Evolutionary conservation across 2,888 invertebrate species (phyloP).

Genomic region (Drepana falcataria): DNA sequence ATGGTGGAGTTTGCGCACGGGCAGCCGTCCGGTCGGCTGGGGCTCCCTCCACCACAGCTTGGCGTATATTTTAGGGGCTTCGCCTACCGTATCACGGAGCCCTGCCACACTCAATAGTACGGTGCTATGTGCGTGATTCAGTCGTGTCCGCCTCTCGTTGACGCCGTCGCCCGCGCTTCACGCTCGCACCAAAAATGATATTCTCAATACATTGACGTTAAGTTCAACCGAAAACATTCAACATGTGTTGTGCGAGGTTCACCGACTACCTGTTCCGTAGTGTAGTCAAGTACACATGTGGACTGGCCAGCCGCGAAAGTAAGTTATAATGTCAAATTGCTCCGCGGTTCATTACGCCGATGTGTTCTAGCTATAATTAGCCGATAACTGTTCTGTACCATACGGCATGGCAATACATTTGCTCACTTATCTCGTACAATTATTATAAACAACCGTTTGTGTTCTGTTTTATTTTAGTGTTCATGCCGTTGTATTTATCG

Average conservation of each 20-base stretch:
- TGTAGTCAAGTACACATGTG: constrained; percentile 73
- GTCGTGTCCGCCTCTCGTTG: constrained; percentile 36
- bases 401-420: constrained; percentile 27
- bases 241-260: constrained; percentile 69
- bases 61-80: constrained; percentile 42
- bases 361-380: constrained; percentile 35
- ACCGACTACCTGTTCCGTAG: constrained; percentile 68
- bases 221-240: constrained; percentile 41
- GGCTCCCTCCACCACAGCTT: constrained; percentile 25
- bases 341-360: constrained; percentile 5
- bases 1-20: constrained; percentile 44
- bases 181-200: constrained; percentile 53
- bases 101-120: constrained; percentile 49
- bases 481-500: background rate
- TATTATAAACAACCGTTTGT: background rate
- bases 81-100: constrained; percentile 31
- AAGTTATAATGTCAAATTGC: constrained; percentile 33
- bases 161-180: constrained; percentile 32
- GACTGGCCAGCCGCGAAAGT: constrained; percentile 70
- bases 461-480: background rate
- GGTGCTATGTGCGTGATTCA: constrained; percentile 59
- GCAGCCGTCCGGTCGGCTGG: constrained; percentile 26
- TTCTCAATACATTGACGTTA: constrained; percentile 40
- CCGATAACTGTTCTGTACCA: constrained; percentile 27
- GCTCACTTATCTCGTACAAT: constrained; percentile 18